phyloP scores from a whole-genome alignment of 2,888 invertebrate genomes.

The Caenorhabditis panamensis region DNA sequence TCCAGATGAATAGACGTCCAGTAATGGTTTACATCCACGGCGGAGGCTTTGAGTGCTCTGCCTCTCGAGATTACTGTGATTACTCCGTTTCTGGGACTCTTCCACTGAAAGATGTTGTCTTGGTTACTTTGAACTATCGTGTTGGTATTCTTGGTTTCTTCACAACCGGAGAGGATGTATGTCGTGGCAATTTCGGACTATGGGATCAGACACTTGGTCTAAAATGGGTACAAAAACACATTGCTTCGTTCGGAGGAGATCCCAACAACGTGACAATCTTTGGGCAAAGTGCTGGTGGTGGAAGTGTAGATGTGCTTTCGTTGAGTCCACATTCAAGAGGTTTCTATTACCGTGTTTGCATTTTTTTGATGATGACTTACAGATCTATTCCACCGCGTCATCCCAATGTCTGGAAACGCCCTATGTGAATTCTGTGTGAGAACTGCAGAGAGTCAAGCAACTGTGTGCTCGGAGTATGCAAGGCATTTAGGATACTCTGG shows the following conservation, averaged over 20 bases:
- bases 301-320: slow-evolving; percentile 63
- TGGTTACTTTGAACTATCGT: slow-evolving; percentile 74
- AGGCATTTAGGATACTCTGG: slow-evolving; percentile 55
- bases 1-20: slow-evolving; percentile 60
- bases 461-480: slow-evolving; percentile 49
- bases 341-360: no score
- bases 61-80: slow-evolving; percentile 39
- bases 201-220: slow-evolving; percentile 79
- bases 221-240: slow-evolving; percentile 77
- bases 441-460: slow-evolving; percentile 22
- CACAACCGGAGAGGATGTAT: slow-evolving; percentile 56
- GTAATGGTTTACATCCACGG: slow-evolving; percentile 74
- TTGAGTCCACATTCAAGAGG: slow-evolving; percentile 65
- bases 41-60: slow-evolving; percentile 66
- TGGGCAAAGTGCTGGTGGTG: slow-evolving; percentile 74
- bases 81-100: slow-evolving; percentile 63
- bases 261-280: slow-evolving; percentile 76
- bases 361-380: no score
- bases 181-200: slow-evolving; percentile 72
- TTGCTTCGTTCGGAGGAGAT: slow-evolving; percentile 76
- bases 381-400: slow-evolving; percentile 23
- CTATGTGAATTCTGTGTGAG: slow-evolving; percentile 57
- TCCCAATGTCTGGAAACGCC: slow-evolving; percentile 55
- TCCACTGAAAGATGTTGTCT: slow-evolving; percentile 72
- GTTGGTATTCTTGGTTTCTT: slow-evolving; percentile 73